These are phyloP conservation scores for Aphaenogaster rudis DNA, from an alignment of 1,140 invertebrate species.

Conservation along the genomic window DNA sequence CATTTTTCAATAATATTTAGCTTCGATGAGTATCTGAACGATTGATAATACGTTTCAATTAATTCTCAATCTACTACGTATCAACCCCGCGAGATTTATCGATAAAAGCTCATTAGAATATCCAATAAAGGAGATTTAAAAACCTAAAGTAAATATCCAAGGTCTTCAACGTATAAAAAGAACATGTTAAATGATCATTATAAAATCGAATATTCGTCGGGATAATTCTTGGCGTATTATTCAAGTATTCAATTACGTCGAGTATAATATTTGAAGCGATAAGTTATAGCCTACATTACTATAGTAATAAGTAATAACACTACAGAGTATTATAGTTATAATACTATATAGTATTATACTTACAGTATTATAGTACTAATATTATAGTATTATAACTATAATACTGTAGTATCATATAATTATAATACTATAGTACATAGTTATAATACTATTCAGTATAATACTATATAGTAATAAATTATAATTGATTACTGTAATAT, in stretches of 20 bases:
- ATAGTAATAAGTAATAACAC: too few species aligned
- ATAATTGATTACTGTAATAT: too few species aligned
- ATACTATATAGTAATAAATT: too few species aligned
- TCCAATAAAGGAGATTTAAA: background rate
- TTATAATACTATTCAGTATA: too few species aligned
- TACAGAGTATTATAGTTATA: too few species aligned
- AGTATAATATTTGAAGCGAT: background rate
- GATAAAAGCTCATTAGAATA: background rate
- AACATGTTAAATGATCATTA: background rate
- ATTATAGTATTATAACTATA: too few species aligned
- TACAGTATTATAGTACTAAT: too few species aligned
- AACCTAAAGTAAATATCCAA: background rate
- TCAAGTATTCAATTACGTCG: background rate
- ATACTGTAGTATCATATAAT: too few species aligned
- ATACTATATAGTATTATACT: too few species aligned
- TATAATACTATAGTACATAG: too few species aligned
- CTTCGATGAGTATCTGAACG: background rate
- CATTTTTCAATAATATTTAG: conserved; percentile 5
- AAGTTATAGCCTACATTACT: background rate
- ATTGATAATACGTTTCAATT: conserved; percentile 18
- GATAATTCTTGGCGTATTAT: background rate
- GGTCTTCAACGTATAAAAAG: background rate
- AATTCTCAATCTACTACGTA: background rate
- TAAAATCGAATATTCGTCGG: background rate
- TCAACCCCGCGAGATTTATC: conserved; percentile 9